Evolutionary conservation across 2,113 vertebrate species (phyloP).

Genomic region (Catharus bicknelli): DNA sequence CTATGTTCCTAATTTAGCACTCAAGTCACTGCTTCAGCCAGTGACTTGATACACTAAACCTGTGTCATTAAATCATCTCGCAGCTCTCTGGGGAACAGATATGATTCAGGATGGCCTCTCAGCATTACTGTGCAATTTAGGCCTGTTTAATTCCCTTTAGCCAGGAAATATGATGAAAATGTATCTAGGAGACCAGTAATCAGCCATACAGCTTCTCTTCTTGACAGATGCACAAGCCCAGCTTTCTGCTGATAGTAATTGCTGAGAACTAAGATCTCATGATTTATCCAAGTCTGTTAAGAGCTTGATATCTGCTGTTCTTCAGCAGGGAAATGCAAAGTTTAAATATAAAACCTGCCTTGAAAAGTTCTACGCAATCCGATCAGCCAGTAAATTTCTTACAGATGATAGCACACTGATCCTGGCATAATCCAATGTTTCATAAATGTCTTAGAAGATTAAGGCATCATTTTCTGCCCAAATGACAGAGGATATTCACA

Average conservation of each 20-base stretch:
- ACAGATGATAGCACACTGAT: slow-evolving; percentile 53
- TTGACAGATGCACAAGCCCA: not conserved
- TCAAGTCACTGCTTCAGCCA: not conserved
- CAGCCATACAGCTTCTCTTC: slow-evolving; percentile 9
- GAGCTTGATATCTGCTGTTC: not conserved
- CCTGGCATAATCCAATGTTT: slow-evolving; percentile 53
- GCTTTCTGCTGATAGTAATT: not conserved
- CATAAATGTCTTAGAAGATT: slow-evolving; percentile 68
- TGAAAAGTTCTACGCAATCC: slow-evolving; percentile 27
- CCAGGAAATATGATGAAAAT: slow-evolving; percentile 30
- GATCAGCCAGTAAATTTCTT: slow-evolving; percentile 55
- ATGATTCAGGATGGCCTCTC: not conserved
- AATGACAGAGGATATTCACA: slow-evolving; percentile 47
- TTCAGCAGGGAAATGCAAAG: not conserved
- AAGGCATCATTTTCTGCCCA: slow-evolving; percentile 52
- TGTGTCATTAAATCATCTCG: slow-evolving; percentile 26
- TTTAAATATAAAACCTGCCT: slow-evolving; percentile 43
- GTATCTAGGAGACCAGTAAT: slow-evolving; percentile 13
- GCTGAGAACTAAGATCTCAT: not conserved
- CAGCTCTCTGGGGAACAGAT: not conserved
- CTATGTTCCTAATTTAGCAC: not conserved
- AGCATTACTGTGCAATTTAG: not conserved
- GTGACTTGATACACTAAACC: slow-evolving; percentile 1
- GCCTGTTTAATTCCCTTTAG: slow-evolving; percentile 19
- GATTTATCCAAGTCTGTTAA: slow-evolving; percentile 6